Conservation (phyloP, 2,113 vertebrate species). For the Pachycephala philippinensis region DNA sequence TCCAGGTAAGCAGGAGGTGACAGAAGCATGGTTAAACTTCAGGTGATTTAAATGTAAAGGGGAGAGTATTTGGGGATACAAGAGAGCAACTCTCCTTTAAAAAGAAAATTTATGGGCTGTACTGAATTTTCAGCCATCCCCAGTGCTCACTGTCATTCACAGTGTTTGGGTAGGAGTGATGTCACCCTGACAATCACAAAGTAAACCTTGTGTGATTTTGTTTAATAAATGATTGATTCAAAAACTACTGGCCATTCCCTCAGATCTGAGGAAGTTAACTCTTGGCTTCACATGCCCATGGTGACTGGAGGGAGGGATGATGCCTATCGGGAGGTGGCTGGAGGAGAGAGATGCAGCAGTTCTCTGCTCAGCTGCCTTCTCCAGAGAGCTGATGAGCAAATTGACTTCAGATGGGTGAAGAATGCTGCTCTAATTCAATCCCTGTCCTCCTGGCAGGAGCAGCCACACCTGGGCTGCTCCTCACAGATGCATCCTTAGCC, state of each 20-base stretch:
- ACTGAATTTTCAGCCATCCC: background rate
- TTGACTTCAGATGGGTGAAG: background rate
- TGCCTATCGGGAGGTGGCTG: background rate
- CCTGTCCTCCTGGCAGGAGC: background rate
- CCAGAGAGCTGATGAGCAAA: background rate
- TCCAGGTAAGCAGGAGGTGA: background rate
- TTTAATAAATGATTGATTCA: background rate
- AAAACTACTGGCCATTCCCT: background rate
- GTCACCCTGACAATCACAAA: background rate
- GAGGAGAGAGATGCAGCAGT: background rate
- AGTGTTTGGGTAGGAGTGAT: background rate
- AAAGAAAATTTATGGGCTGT: background rate
- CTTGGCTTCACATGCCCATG: background rate
- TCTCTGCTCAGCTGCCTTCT: background rate
- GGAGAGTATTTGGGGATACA: background rate
- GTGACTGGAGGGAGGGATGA: background rate
- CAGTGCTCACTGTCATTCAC: background rate
- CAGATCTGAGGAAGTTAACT: background rate
- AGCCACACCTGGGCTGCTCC: background rate
- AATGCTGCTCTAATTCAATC: background rate
- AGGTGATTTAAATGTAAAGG: background rate
- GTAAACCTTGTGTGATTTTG: background rate
- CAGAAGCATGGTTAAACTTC: fast-evolving
- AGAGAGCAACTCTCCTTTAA: background rate
- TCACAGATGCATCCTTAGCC: background rate